phyloP scores from a whole-genome alignment of 2,113 vertebrate genomes.

The Cairina moschata region DNA sequence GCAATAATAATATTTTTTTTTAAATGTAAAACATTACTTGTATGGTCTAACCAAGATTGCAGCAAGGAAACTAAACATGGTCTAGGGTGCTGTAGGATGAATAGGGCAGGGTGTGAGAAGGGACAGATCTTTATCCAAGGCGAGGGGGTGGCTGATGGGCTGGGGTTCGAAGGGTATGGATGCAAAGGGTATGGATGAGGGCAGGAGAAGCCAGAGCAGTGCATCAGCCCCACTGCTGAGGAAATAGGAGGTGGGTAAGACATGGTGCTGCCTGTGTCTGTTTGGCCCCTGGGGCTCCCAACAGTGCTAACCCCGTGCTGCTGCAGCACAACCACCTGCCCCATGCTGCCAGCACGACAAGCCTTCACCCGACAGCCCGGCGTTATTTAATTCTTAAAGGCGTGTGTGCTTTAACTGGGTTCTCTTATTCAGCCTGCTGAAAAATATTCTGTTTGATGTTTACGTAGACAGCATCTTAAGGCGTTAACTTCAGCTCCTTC shows the following conservation, averaged over 20 bases:
- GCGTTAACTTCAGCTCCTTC: slow-evolving; percentile 23
- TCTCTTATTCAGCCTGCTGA: slow-evolving; percentile 10
- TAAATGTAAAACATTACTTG: background rate
- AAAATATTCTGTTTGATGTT: slow-evolving; percentile 51
- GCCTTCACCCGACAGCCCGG: background rate
- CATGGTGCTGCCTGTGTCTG: background rate
- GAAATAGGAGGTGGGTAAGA: background rate
- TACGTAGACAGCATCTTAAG: slow-evolving; percentile 31
- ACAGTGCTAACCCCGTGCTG: rapidly evolving
- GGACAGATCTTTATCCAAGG: background rate
- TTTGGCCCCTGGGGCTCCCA: background rate
- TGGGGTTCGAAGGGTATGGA: background rate
- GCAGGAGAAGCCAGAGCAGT: background rate
- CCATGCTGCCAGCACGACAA: too few relatives aligned
- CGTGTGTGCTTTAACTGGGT: background rate
- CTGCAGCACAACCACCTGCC: background rate
- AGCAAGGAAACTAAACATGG: background rate
- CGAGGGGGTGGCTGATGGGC: background rate
- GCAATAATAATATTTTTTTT: background rate
- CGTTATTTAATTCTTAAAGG: background rate
- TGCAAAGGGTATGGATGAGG: background rate
- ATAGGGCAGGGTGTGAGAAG: background rate
- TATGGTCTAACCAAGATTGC: background rate
- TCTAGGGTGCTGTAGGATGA: background rate
- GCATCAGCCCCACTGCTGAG: rapidly evolving